These are phyloP conservation scores for Odontomyia ornata DNA, from an alignment of 2,888 invertebrate genomes.

Conservation along the genomic window DNA sequence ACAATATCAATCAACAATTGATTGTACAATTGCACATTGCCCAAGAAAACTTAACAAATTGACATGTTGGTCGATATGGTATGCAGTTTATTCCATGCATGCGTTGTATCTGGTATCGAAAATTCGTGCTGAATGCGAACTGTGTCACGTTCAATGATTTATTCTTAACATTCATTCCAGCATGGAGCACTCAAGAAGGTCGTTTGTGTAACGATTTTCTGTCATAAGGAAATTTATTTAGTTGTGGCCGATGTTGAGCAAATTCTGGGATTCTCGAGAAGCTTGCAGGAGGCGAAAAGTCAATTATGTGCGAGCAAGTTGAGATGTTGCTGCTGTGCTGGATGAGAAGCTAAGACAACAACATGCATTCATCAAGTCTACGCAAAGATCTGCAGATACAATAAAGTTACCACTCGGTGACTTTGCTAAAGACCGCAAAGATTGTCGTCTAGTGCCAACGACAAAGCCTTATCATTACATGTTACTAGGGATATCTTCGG, in stretches of 20 bases:
- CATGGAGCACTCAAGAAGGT: constrained; percentile 49
- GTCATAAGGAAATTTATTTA: constrained; percentile 43
- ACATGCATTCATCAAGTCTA: neutral
- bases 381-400: neutral
- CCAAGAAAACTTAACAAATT: neutral
- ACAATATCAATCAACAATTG: no score
- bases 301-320: neutral
- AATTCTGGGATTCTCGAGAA: neutral
- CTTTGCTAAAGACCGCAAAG: neutral
- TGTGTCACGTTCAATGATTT: constrained; percentile 49
- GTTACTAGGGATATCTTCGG: neutral
- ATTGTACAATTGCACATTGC: no score
- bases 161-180: constrained; percentile 42
- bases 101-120: neutral
- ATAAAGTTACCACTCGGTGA: neutral
- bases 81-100: neutral
- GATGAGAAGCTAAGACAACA: neutral
- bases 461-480: constrained; percentile 2
- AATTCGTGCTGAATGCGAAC: constrained; percentile 33
- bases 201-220: constrained; percentile 50
- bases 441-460: constrained; percentile 1
- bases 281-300: neutral
- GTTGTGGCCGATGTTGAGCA: neutral
- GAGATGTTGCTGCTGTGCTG: neutral
- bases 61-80: neutral